Base-by-base conservation (phyloP, 37 sponge, comb jelly and placozoan genomes). In the Crambe crambe region DNA sequence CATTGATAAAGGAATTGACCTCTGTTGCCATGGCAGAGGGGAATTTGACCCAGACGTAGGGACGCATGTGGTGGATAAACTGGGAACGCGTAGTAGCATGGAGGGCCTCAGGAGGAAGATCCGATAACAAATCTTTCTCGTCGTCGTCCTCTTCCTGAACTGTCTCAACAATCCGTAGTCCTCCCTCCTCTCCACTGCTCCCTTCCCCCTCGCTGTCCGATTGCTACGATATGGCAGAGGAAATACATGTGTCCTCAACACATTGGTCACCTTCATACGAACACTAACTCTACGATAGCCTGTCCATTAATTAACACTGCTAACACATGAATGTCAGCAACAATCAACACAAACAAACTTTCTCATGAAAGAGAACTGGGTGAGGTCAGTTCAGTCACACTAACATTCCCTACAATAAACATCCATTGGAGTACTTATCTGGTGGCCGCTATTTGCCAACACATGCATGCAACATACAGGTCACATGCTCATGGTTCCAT, bases 1-100 rank as follows among this genome's bases (percentile, higher is more conserved):
- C 59, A 40, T 73, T 83, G 57, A 86, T 83, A 27, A 91, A 74
- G 5, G 74, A 21, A 56, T 83, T 86, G 30, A 91, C 58, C 62
- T 91, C 92, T 1, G 80, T 70, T 42, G 87, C 60, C 18, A 87
- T 76, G n/a, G 84, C 87, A 58, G 83, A 67, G 40, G 92, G 87
- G 37, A 75, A 91, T 54, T 60, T 54, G 30, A 74, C 75, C 92
- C 87, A 83, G 39, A 82, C 79, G 27, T 56, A 74, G 10, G 83
- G 89, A 15, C 60, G 39, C 67, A 88, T 69, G 58, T 69, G 72
- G 2, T 36, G 40, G 32, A 41, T 31, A 68, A 88, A 88, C 37
- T 87, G 76, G 30, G 58, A 25, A 18, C 74, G 42, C 17, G 62
- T 56, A 60, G 71, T 66, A 42, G 87, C 81, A 34, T 38, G 0